These are phyloP conservation scores for Montipora capitata DNA, from an alignment of 92 coral and sea anemone genomes.

Conservation along the genomic window DNA sequence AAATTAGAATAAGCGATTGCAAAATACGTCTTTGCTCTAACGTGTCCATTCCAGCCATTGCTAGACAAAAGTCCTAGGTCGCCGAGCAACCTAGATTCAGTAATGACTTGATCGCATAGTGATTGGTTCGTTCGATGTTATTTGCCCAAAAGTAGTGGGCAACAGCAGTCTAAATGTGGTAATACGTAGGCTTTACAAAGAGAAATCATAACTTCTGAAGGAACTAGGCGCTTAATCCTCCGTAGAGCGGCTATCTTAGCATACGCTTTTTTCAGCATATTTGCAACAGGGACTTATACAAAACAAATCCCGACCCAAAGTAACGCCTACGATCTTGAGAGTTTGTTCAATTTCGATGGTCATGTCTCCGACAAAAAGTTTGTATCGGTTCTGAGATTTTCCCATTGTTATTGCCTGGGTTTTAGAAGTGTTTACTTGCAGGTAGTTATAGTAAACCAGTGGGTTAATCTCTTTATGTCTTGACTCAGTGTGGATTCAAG, in stretches of 20 bases:
- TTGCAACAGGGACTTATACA: slow-evolving; percentile 8
- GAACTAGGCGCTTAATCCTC: neutral
- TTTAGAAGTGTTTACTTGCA: slow-evolving; percentile 14
- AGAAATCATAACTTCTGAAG: too few relatives aligned
- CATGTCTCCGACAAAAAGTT: neutral
- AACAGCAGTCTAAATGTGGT: neutral
- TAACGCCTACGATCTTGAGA: slow-evolving; percentile 37
- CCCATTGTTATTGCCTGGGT: too few relatives aligned
- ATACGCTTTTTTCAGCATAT: slow-evolving; percentile 19
- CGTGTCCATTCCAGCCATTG: too few relatives aligned
- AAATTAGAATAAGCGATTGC: too few relatives aligned
- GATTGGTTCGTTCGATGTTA: slow-evolving; percentile 20
- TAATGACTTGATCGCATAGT: slow-evolving; percentile 3
- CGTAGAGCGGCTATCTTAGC: slow-evolving; percentile 34
- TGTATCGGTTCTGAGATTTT: neutral
- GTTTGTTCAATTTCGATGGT: neutral
- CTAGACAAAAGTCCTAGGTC: too few relatives aligned
- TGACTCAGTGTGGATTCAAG: neutral
- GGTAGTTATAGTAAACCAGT: slow-evolving; percentile 1
- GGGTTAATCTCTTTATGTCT: neutral
- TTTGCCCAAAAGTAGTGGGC: slow-evolving; percentile 34
- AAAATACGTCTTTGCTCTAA: too few relatives aligned
- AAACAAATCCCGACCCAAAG: slow-evolving; percentile 27
- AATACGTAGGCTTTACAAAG: too few relatives aligned
- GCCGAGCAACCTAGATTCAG: too few relatives aligned